These are phyloP conservation scores for Triops longicaudatus DNA, from an alignment of 1,140 invertebrate species.

Conservation along the genomic window DNA sequence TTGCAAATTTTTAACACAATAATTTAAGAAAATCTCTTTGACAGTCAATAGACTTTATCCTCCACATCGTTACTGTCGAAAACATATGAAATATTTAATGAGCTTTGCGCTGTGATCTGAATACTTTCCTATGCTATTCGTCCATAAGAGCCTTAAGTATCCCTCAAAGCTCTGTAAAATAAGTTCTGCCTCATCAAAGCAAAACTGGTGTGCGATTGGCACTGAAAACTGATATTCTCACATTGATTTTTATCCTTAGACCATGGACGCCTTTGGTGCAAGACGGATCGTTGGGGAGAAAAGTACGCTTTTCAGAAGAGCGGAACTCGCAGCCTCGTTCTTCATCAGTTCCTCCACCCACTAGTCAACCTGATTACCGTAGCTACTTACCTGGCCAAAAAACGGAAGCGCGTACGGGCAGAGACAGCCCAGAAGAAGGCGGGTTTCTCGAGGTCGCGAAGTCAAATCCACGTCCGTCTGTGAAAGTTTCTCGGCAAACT, in stretches of 20 bases:
- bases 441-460: slow-evolving; percentile 23
- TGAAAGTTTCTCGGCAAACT: neutral
- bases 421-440: slow-evolving; percentile 28
- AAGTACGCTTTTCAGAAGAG: neutral
- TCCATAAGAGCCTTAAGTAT: too few species aligned
- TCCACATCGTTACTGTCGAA: too few species aligned
- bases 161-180: too few species aligned
- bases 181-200: too few species aligned
- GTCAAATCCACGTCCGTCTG: neutral
- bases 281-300: neutral
- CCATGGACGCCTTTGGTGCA: neutral
- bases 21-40: too few species aligned
- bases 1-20: too few species aligned
- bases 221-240: neutral
- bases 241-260: neutral
- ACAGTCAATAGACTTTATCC: too few species aligned
- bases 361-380: slow-evolving; percentile 8
- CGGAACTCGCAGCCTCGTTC: neutral
- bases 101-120: too few species aligned
- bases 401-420: neutral
- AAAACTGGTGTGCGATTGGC: neutral
- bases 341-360: neutral
- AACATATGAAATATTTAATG: too few species aligned
- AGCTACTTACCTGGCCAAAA: neutral
- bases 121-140: too few species aligned